Base-by-base conservation (phyloP, 2,888 invertebrate species). In the Chalcosyrphus nemorum region DNA sequence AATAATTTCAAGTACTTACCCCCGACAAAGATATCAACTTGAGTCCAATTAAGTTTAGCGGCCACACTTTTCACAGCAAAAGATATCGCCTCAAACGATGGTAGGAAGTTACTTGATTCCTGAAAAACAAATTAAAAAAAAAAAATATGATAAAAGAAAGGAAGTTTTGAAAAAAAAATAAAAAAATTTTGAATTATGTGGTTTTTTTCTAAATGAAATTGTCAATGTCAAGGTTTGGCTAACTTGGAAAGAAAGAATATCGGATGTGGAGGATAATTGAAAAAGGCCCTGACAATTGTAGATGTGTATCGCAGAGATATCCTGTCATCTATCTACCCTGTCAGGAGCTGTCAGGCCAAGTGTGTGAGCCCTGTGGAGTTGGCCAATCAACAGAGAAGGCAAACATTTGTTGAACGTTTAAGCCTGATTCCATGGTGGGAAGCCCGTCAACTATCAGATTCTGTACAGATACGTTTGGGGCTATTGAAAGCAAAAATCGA, bases 31-130 rank as follows among this genome's bases (percentile, higher is more conserved):
- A 92, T 91, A 87, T 90, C 89, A 86, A 90, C 91, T 87, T 92
- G 90, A 75, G 91, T 90, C 92, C 92, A 92, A 90, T 92, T 92
- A 86, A 92, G 88, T 88, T 92, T 92, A 66, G 89, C 89, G 80
- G 91, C 89, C 84, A 92, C 90, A 86, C 92, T 92, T 82, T 90
- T 89, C 47, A 92, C 90, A 70, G 92, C 92, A 88, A 89, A 90
- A 76, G 92, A 91, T 88, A 92, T 90, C 78, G 90, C 90, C 86
- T 92, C 92, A 81, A 90, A 91, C 75, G 92, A 92, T 87, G 92
- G 92, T 56, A 92, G 88, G 88, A 91, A 90, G 88, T 89, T 90
- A 87, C 89, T 90, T 59, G 92, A 91, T 89, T 89, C 89, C 92
- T 92, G 88, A 41, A 89, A 90, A 63, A 27, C n/a, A n/a, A n/a